phyloP scores from a whole-genome alignment of 2,113 vertebrate species.

The Mola mola region DNA sequence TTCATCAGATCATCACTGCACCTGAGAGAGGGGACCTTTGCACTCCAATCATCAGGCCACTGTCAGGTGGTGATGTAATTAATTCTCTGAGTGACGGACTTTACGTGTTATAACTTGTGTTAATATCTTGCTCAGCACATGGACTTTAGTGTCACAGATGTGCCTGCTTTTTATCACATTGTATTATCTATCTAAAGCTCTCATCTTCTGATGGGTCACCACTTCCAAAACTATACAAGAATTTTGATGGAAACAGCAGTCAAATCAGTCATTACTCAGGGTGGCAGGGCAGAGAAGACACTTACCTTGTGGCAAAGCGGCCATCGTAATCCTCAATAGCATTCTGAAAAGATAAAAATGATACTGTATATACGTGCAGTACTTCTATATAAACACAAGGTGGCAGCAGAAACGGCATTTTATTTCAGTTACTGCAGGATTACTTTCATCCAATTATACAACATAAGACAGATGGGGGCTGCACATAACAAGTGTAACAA shows the following conservation, averaged over 20 bases:
- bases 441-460: constrained; percentile 58
- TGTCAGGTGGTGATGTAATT: no score
- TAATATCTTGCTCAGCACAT: no score
- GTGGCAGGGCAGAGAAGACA: constrained; percentile 31
- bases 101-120: no score
- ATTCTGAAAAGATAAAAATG: constrained; percentile 71
- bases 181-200: not conserved
- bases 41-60: no score
- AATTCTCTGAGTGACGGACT: no score
- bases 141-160: no score
- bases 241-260: constrained; percentile 32
- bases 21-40: no score
- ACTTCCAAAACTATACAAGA: constrained; percentile 1
- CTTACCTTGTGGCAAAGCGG: constrained; percentile 95
- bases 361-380: constrained; percentile 4
- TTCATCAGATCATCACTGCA: no score
- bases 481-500: constrained; percentile 34
- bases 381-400: constrained; percentile 58
- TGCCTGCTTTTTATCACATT: no score
- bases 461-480: constrained; percentile 28
- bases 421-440: constrained; percentile 39
- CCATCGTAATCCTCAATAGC: constrained; percentile 94
- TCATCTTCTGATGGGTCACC: not conserved
- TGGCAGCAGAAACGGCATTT: constrained; percentile 48
- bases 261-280: constrained; percentile 16